Evolutionary conservation across 2,888 invertebrate genomes (phyloP).

Genomic region (Ormyrus thymus): DNA sequence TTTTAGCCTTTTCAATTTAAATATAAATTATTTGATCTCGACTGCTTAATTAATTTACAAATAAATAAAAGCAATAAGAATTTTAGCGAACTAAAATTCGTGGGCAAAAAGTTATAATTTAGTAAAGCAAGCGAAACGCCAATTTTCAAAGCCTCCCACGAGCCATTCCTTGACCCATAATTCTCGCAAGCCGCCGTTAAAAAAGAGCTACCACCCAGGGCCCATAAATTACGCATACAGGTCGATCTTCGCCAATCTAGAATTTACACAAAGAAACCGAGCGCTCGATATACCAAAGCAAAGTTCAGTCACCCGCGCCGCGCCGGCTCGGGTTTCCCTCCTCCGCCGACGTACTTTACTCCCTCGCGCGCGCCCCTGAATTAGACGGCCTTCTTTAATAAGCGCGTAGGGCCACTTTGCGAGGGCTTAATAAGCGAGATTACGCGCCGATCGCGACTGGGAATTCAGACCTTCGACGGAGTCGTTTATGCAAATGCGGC

Average conservation of each 20-base stretch:
- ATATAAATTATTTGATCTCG: too few relatives aligned
- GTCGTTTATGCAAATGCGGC: constrained; percentile 41
- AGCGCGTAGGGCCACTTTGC: constrained; percentile 19
- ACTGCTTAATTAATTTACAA: too few relatives aligned
- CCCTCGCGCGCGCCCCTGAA: neutral
- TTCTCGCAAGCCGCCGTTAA: too few relatives aligned
- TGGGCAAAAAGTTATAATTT: too few relatives aligned
- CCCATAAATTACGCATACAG: neutral
- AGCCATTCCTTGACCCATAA: too few relatives aligned
- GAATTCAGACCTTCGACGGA: constrained; percentile 21
- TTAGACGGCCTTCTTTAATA: constrained; percentile 38
- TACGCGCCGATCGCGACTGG: constrained; percentile 9
- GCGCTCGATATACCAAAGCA: neutral
- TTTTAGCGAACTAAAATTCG: too few relatives aligned
- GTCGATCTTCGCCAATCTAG: neutral
- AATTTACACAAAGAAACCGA: neutral
- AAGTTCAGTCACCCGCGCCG: constrained; percentile 4
- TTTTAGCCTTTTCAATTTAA: too few relatives aligned
- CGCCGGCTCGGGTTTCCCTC: neutral
- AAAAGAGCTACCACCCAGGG: too few relatives aligned
- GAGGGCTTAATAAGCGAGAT: constrained; percentile 38
- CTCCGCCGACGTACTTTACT: neutral
- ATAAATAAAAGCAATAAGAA: too few relatives aligned
- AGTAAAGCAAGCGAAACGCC: too few relatives aligned
- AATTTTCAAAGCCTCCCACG: too few relatives aligned